phyloP scores from a whole-genome alignment of 2,113 vertebrate species.

The Onychorhynchus coronatus region DNA sequence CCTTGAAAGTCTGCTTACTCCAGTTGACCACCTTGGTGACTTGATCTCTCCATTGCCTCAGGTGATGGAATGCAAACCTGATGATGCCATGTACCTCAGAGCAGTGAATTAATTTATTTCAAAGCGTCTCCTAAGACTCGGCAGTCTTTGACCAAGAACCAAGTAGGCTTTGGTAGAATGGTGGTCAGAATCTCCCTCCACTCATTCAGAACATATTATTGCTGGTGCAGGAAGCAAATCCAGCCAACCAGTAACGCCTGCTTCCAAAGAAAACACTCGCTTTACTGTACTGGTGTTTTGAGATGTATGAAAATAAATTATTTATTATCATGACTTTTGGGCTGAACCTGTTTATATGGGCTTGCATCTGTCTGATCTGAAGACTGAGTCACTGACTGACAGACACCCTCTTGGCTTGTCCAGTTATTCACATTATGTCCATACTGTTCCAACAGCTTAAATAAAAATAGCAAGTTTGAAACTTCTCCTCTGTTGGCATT shows the following conservation, averaged over 20 bases:
- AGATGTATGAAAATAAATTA: slow-evolving; percentile 49
- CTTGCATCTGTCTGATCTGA: slow-evolving; percentile 53
- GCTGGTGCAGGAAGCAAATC: slow-evolving; percentile 25
- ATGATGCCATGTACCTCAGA: rapidly evolving
- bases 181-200: slow-evolving; percentile 25
- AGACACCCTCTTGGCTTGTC: slow-evolving; percentile 34
- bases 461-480: slow-evolving; percentile 48
- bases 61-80: not conserved
- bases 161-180: not conserved
- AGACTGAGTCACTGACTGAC: slow-evolving; percentile 55
- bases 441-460: slow-evolving; percentile 45
- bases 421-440: slow-evolving; percentile 36
- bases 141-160: not conserved
- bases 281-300: slow-evolving; percentile 43
- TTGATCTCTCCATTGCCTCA: not conserved
- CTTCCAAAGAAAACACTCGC: slow-evolving; percentile 46
- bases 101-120: not conserved
- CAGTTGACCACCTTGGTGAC: not conserved
- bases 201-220: slow-evolving; percentile 36
- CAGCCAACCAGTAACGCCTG: not conserved
- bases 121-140: not conserved
- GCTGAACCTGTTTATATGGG: slow-evolving; percentile 52
- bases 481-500: slow-evolving; percentile 50
- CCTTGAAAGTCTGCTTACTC: not conserved
- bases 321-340: slow-evolving; percentile 59